Evolutionary conservation across 2,888 invertebrate genomes (phyloP), one percentile per base, ranked within the genome.

Genomic region (Ectropis crepuscularia): DNA sequence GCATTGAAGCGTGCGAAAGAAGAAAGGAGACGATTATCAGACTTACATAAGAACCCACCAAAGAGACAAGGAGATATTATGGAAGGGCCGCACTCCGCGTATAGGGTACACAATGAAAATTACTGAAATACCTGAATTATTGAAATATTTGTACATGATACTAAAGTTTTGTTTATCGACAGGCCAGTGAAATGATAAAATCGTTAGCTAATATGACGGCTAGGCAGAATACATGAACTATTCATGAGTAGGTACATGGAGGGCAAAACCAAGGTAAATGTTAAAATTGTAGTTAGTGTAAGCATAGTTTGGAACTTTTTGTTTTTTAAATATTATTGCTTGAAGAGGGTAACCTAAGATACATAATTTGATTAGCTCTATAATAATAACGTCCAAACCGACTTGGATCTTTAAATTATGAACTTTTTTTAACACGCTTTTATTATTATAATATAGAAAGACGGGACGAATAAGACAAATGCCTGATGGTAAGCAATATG

Each of bases 1-100:
- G 95, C 95, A 6, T 81, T 95, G 46, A 91, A 93, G 65, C 90
- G 92, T 66, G 95, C 95, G 0, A 93, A 89, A 72, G 94, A 94
- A 48, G 94, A 95, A 72, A 84, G 87, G 53, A 80, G 79, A 51
- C 78, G 77, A 68, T 62, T 81, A 10, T 83, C 87, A 0, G 86
- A 88, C 12, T 71, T 77, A 7, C 82, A 81, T 53, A 83, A 70
- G 68, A 74, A 73, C 62, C 75, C 82, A 5, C 67, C 80, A 16
- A 86, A 82, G 67, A 78, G 79, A 66, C 86, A 89, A 68, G 91
- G 91, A 11, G 91, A 91, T 61, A 90, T 92, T 65, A 78, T 86
- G 61, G 83, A 87, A 65, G 82, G 81, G 53, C 67, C 75, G 42
- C 69, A 78, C 59, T 87, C 89, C 53, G 73, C 63, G 16, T 78